Percentiles rank a stretch among this genome's conserved stretches.
These are phyloP conservation scores for Geodia barretti DNA, from an alignment of 37 sponge, comb jelly and placozoan genomes.

Conservation along the genomic window DNA sequence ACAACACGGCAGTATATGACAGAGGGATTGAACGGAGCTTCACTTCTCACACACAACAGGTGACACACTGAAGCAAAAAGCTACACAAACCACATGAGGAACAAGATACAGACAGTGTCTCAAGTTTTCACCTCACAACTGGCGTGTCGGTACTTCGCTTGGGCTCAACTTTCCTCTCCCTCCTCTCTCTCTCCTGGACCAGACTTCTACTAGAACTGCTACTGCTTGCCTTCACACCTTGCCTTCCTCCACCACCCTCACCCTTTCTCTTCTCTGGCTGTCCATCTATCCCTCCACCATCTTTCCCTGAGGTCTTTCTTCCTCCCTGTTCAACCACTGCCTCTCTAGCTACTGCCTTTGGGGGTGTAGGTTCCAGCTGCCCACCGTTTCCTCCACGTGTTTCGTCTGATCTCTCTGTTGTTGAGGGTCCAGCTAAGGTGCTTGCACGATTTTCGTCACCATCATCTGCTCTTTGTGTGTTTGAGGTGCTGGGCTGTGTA, in stretches of 20 bases:
- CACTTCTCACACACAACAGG: neutral
- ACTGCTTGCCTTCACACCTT: too few relatives aligned
- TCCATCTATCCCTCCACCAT: too few relatives aligned
- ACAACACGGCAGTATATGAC: too few relatives aligned
- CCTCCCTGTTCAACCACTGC: neutral
- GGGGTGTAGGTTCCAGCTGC: neutral
- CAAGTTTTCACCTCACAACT: too few relatives aligned
- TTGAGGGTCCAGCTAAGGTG: too few relatives aligned
- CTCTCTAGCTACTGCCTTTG: neutral
- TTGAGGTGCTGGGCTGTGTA: neutral
- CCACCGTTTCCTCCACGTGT: neutral
- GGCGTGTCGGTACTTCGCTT: too few relatives aligned
- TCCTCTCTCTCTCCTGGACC: neutral
- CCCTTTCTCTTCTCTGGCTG: conserved; percentile 1
- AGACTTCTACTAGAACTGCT: too few relatives aligned
- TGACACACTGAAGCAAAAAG: neutral
- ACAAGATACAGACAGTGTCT: too few relatives aligned
- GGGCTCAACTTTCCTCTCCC: neutral
- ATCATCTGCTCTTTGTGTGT: too few relatives aligned
- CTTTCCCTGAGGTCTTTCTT: neutral
- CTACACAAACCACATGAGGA: neutral
- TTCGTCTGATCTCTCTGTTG: too few relatives aligned
- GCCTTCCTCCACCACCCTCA: neutral
- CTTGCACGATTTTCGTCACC: too few relatives aligned
- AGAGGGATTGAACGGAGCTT: too few relatives aligned